Base-by-base conservation (phyloP, 2,888 invertebrate genomes). In the Habroteleia sp. region DNA sequence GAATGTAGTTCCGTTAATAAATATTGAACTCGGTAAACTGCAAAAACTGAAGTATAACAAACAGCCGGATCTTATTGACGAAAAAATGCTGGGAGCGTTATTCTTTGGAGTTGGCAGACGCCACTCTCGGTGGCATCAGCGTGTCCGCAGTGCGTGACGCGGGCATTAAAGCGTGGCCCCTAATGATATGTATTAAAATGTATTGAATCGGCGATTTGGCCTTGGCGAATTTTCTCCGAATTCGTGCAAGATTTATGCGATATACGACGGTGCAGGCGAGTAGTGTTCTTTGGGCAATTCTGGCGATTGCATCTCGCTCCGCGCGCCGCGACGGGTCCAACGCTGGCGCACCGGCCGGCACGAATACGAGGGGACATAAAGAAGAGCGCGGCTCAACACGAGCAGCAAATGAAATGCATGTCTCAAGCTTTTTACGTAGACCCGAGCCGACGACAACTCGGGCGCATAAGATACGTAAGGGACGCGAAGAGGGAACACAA, bases 371-470 rank as follows among this genome's bases (percentile, higher is more conserved):
- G 74, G 76, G 71, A 80, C 80, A 82, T 80, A 81, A 81, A 82
- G 82, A 79, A 82, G 80, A 80, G 80, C 79, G 77, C 74, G 81
- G 77, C 76, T 83, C 80, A 79, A 81, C 83, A 82, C 83, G 81
- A 80, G 83, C 82, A 80, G 81, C 84, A 82, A 84, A 83, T 81
- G 84, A 85, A 84, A 85, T 82, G 84, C 83, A 81, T 82, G 83
- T 85, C 83, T 81, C 79, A 78, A 80, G 82, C 81, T 85, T 83
- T 84, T 85, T 83, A 79, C 78, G 76, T 74, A 72, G 76, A 23
- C 66, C 62, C 41, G 41, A 74, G 77, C 71, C 79, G 78, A 80
- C 80, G 80, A 81, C 80, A 78, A 80, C 76, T 80, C 74, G 58
- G 79, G 65, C 44, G 65, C 46, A 37, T 7, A 7, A 7, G n/a